A percentile compares a stretch with the other conserved stretches of the same genome.
phyloP scores from a whole-genome alignment of 1,140 invertebrate genomes.

The Drosophila sp. region DNA sequence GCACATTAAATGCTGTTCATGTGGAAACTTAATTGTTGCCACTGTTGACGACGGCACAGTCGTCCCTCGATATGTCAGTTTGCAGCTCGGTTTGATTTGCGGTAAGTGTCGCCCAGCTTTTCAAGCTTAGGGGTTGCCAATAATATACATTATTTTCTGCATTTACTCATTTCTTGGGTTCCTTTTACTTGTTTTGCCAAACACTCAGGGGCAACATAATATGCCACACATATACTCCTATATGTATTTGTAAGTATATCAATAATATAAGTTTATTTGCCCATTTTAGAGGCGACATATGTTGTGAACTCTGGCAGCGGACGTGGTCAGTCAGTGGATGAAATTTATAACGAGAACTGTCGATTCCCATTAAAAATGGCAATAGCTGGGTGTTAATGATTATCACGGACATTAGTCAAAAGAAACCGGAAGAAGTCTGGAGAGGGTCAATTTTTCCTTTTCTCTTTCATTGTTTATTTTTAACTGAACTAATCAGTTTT shows the following conservation, averaged over 20 bases:
- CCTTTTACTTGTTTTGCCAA: conserved; percentile 30
- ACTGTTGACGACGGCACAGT: conserved; percentile 35
- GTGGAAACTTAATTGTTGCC: conserved; percentile 84
- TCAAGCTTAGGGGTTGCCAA: conserved; percentile 36
- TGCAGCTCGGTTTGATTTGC: conserved; percentile 49
- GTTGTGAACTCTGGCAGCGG: conserved; percentile 6
- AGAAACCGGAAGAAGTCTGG: too few relatives aligned
- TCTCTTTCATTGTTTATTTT: background rate
- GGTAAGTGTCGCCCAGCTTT: conserved; percentile 42
- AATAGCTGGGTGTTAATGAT: conserved; percentile 16
- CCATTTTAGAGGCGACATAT: conserved; percentile 47
- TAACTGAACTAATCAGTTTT: too few relatives aligned
- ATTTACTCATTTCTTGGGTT: conserved; percentile 39
- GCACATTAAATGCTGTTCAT: conserved; percentile 81
- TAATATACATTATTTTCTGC: background rate
- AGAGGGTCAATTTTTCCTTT: too few relatives aligned
- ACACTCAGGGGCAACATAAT: conserved; percentile 26
- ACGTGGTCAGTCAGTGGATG: conserved; percentile 25
- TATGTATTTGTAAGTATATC: conserved; percentile 17
- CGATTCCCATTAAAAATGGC: conserved; percentile 10
- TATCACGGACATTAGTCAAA: too few relatives aligned
- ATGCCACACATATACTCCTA: conserved; percentile 21
- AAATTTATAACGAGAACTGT: conserved; percentile 28
- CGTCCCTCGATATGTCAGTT: conserved; percentile 60
- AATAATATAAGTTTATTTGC: conserved; percentile 51